phyloP scores from a whole-genome alignment of 2,797 vertebrate species.

The Cyprinodon diabolis region DNA sequence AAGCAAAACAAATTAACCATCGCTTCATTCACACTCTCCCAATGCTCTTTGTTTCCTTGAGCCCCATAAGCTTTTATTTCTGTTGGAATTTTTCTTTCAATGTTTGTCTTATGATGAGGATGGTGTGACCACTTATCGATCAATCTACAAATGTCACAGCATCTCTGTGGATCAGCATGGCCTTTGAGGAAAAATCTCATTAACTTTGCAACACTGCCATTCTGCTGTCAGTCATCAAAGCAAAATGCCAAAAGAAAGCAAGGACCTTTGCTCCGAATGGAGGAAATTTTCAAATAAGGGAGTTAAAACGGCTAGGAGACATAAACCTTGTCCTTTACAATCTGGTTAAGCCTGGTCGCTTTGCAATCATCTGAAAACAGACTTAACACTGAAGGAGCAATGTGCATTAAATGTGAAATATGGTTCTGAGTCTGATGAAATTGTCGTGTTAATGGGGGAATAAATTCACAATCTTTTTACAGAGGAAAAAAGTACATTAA shows the following conservation, averaged over 20 bases:
- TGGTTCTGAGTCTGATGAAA: not conserved
- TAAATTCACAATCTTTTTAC: not conserved
- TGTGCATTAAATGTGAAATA: not conserved
- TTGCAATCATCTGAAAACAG: not conserved
- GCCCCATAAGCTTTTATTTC: not conserved
- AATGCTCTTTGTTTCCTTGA: not conserved
- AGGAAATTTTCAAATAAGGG: conserved; percentile 33
- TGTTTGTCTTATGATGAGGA: conserved; percentile 37
- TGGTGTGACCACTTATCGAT: conserved; percentile 66
- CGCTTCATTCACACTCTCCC: not conserved
- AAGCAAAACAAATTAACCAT: not conserved
- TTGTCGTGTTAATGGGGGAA: not conserved
- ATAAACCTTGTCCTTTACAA: not conserved
- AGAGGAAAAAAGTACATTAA: not conserved
- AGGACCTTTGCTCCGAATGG: conserved; percentile 41
- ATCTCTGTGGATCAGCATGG: conserved; percentile 64
- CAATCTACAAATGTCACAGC: conserved; percentile 68
- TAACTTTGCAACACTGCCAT: conserved; percentile 59
- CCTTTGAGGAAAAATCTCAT: conserved; percentile 74
- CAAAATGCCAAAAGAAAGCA: conserved; percentile 66
- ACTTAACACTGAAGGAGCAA: not conserved
- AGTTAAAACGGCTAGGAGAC: conserved; percentile 16
- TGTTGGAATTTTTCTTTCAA: conserved; percentile 29
- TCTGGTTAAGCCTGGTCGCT: not conserved
- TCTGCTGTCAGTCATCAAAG: conserved; percentile 65